A percentile compares a stretch with the other conserved stretches of the same genome.
Conservation (phyloP, 2,797 vertebrate genomes). For the Aselliscus stoliczkanus region DNA sequence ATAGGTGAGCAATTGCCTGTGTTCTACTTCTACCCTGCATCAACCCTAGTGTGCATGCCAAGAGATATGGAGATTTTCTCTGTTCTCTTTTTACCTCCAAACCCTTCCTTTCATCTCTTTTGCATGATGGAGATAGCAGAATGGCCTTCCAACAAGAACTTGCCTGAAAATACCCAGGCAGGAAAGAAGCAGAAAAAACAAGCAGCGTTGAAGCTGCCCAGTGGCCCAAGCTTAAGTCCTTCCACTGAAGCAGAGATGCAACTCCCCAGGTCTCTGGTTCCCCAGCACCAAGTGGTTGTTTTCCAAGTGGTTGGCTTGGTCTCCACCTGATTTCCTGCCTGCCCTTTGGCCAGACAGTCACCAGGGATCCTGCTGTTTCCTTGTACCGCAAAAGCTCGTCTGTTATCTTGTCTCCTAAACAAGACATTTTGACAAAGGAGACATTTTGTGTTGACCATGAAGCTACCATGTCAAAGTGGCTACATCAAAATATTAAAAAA, state of each 20-base stretch:
- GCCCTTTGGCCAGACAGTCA: background rate
- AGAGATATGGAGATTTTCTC: background rate
- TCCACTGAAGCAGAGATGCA: background rate
- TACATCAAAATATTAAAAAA: background rate
- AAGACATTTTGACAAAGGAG: slow-evolving; percentile 14
- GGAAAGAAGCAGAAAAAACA: background rate
- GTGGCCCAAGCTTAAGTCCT: background rate
- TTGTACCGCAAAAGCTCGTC: background rate
- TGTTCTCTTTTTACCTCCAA: background rate
- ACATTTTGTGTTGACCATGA: background rate
- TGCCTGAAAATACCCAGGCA: background rate
- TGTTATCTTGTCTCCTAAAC: background rate
- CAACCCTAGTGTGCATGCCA: background rate
- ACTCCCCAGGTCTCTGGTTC: background rate
- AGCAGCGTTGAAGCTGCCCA: background rate
- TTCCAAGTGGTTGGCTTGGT: background rate
- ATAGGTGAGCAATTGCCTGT: background rate
- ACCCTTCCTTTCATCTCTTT: slow-evolving; percentile 14
- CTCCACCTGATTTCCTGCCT: background rate
- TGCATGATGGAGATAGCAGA: background rate
- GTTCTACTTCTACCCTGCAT: background rate
- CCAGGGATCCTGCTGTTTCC: background rate
- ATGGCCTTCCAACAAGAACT: background rate
- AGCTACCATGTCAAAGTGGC: background rate
- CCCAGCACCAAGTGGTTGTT: background rate